A percentile compares a stretch with the other conserved stretches of the same genome.
phyloP scores from a whole-genome alignment of 1,140 invertebrate genomes.

The Lasaia peninsularis region DNA sequence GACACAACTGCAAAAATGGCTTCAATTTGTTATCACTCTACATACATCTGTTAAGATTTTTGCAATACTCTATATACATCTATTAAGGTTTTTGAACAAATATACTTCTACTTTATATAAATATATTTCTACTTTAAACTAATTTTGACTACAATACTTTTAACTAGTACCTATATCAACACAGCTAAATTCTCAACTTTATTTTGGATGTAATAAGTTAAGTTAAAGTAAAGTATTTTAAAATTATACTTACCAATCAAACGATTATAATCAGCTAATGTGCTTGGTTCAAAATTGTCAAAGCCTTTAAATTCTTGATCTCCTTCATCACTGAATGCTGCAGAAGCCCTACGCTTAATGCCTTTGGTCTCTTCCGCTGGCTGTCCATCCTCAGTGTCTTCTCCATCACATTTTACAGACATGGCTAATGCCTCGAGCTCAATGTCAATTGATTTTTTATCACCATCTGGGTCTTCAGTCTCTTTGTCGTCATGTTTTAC shows the following conservation, averaged over 20 bases:
- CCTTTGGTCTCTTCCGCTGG: conserved; percentile 30
- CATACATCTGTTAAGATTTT: no score
- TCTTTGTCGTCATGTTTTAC: neutral
- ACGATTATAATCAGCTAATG: conserved; percentile 39
- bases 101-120: no score
- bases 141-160: no score
- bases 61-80: no score
- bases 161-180: no score
- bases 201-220: no score
- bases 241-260: conserved; percentile 47
- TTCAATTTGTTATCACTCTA: no score
- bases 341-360: conserved; percentile 52
- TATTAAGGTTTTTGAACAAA: no score
- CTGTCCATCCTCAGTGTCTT: conserved; percentile 15
- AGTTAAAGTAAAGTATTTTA: neutral
- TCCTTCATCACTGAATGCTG: conserved; percentile 52
- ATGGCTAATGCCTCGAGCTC: neutral
- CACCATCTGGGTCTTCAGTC: conserved; percentile 3
- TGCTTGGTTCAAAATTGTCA: conserved; percentile 34
- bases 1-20: no score
- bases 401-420: conserved; percentile 9
- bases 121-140: no score
- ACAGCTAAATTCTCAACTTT: no score
- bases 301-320: conserved; percentile 61
- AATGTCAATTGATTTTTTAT: conserved; percentile 13